Conservation (phyloP, 2,888 invertebrate genomes). For the Andrena fulva region DNA sequence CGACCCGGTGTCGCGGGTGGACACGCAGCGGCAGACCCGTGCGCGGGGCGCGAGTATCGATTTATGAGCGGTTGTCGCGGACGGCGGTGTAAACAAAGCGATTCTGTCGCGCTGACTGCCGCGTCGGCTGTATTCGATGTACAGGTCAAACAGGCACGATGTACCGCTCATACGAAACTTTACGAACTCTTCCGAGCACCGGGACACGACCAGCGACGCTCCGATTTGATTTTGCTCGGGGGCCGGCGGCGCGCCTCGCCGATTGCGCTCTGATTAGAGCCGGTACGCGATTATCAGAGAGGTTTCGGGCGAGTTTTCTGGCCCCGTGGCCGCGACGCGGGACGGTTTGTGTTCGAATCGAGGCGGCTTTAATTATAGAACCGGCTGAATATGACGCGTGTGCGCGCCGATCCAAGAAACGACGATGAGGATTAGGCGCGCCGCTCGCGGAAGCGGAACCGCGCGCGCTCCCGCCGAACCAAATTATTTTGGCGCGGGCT, state of each 20-base stretch:
- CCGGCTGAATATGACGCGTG: constrained; percentile 49
- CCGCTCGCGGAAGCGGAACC: constrained; percentile 51
- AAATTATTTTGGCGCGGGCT: constrained; percentile 48
- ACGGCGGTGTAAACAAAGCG: constrained; percentile 59
- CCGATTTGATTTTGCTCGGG: constrained; percentile 53
- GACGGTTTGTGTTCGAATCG: constrained; percentile 42
- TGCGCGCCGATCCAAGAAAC: constrained; percentile 36
- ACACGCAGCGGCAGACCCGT: neutral
- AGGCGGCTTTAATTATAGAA: constrained; percentile 59
- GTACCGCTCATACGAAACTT: constrained; percentile 61
- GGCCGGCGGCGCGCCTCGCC: constrained; percentile 10
- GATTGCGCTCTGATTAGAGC: constrained; percentile 42
- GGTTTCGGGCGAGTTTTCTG: neutral
- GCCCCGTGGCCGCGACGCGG: constrained; percentile 9
- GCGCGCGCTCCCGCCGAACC: constrained; percentile 22
- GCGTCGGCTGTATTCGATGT: constrained; percentile 37
- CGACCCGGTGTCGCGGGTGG: constrained; percentile 3
- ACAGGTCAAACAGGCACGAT: constrained; percentile 62
- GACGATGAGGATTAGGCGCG: constrained; percentile 39
- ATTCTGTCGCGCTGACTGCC: constrained; percentile 59
- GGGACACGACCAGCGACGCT: constrained; percentile 39
- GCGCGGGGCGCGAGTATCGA: constrained; percentile 16
- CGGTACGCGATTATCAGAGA: constrained; percentile 13
- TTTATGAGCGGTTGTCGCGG: constrained; percentile 28
- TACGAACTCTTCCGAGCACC: constrained; percentile 57